Evolutionary conservation across 2,888 invertebrate species (phyloP).

Genomic region (Julus scanicus): DNA sequence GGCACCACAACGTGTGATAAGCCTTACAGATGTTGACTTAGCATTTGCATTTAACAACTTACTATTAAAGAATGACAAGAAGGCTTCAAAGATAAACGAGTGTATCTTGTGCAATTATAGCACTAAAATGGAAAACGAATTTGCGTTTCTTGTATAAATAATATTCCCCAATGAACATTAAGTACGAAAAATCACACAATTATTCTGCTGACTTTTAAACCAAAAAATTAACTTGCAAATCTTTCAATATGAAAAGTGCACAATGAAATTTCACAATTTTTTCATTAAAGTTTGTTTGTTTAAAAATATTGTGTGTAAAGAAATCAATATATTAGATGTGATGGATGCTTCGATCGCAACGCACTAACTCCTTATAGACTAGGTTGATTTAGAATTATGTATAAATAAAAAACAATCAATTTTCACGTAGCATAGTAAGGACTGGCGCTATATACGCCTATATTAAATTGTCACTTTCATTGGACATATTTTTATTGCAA

Average conservation of each 20-base stretch:
- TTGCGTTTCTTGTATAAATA: neutral
- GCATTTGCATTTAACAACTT: slow-evolving; percentile 10
- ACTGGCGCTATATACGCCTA: no score
- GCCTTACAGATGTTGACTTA: neutral
- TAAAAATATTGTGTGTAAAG: no score
- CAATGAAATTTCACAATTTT: no score
- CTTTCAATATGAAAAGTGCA: no score
- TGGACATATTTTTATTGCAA: neutral
- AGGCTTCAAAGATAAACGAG: neutral
- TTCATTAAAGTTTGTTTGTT: no score
- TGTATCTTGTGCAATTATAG: neutral
- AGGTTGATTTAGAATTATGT: neutral
- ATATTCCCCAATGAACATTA: no score
- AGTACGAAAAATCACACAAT: no score
- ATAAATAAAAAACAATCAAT: neutral
- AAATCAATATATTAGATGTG: no score
- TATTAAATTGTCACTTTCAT: neutral
- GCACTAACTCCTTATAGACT: no score
- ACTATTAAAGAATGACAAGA: neutral
- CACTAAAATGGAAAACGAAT: neutral
- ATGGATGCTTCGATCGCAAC: no score
- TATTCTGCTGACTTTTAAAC: no score
- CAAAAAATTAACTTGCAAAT: no score
- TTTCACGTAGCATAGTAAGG: neutral
- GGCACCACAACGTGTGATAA: neutral